Conservation (phyloP, 1,140 invertebrate genomes). For the Dendrolimus punctatus region DNA sequence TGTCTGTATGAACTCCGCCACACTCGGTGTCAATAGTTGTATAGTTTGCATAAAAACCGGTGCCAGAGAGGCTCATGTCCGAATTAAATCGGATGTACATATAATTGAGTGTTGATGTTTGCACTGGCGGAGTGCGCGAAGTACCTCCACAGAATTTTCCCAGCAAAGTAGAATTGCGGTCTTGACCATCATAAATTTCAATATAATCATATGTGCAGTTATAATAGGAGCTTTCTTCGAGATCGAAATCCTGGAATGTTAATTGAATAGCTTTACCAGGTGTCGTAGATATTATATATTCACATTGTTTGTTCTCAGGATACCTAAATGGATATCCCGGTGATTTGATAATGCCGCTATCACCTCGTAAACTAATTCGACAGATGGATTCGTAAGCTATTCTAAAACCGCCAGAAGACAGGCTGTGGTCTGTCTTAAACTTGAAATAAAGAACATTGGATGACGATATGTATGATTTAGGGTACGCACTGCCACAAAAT, state of each 20-base stretch:
- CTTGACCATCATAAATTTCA: conserved; percentile 81
- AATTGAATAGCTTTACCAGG: conserved; percentile 75
- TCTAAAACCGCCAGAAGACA: conserved; percentile 74
- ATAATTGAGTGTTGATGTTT: conserved; percentile 82
- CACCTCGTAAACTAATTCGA: conserved; percentile 73
- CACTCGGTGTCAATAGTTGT: conserved; percentile 79
- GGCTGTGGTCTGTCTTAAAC: conserved; percentile 76
- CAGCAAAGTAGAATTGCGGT: conserved; percentile 77
- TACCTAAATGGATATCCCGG: conserved; percentile 87
- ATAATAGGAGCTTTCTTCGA: conserved; percentile 71
- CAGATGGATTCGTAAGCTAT: conserved; percentile 77
- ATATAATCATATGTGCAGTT: conserved; percentile 50
- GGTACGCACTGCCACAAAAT: conserved; percentile 76
- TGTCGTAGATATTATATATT: conserved; percentile 81
- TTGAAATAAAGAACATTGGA: conserved; percentile 78
- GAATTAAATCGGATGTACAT: conserved; percentile 80
- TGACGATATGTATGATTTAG: conserved; percentile 70
- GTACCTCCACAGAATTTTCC: conserved; percentile 78
- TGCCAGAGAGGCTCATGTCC: conserved; percentile 73
- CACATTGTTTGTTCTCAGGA: conserved; percentile 78
- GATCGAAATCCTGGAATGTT: conserved; percentile 79
- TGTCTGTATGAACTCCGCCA: conserved; percentile 78
- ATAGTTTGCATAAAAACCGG: conserved; percentile 84
- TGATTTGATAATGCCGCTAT: conserved; percentile 77
- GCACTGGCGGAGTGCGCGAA: conserved; percentile 65